Evolutionary conservation across 1,140 invertebrate genomes (phyloP).

Genomic region (Lepidurus arcticus): DNA sequence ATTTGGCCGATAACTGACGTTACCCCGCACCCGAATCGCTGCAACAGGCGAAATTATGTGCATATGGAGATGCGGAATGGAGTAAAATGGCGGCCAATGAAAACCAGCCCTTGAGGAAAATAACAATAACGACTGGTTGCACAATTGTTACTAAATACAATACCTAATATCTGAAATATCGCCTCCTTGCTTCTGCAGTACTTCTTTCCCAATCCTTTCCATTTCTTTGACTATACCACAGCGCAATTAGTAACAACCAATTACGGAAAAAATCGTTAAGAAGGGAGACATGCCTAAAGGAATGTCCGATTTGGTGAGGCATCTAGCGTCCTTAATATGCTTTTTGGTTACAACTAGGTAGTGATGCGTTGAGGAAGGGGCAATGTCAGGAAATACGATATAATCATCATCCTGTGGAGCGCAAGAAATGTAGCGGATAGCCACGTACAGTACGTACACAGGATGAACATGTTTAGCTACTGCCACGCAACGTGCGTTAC

Average conservation of each 20-base stretch:
- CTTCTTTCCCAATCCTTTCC: constrained; percentile 26
- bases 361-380: constrained; percentile 45
- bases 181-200: constrained; percentile 26
- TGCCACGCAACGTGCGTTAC: neutral
- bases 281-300: neutral
- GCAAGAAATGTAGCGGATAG: neutral
- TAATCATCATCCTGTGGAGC: constrained; percentile 42
- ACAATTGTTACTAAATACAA: neutral
- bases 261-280: neutral
- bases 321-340: constrained; percentile 44
- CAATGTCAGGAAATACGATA: constrained; percentile 46
- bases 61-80: constrained; percentile 33
- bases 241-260: neutral
- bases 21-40: neutral
- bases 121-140: constrained; percentile 33
- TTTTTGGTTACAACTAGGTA: constrained; percentile 46
- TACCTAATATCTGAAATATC: constrained; percentile 27
- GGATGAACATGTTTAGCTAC: too few species aligned
- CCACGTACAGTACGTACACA: neutral
- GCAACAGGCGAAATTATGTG: constrained; percentile 32
- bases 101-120: constrained; percentile 33
- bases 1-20: neutral
- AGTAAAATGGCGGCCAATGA: constrained; percentile 36
- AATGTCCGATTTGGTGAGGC: constrained; percentile 37
- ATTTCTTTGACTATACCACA: constrained; percentile 28